Conservation (phyloP, 2,113 vertebrate genomes). For the Nematolebias whitei region DNA sequence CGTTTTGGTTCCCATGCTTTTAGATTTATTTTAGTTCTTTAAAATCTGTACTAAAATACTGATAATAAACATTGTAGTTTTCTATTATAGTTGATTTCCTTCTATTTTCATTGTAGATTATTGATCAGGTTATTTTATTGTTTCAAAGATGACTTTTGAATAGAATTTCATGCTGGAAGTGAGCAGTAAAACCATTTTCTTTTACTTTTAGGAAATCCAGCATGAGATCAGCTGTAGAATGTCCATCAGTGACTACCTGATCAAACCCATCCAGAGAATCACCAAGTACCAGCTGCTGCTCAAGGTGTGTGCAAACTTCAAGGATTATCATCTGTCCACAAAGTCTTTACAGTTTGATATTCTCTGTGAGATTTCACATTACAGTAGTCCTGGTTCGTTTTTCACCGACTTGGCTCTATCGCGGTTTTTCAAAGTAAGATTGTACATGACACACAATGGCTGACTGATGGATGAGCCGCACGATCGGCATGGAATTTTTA, state of each 20-base stretch:
- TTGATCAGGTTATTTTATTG: not conserved
- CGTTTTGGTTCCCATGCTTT: not conserved
- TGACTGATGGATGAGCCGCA: too few relatives aligned
- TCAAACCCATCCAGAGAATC: slow-evolving; percentile 98
- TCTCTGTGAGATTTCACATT: not conserved
- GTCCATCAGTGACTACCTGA: slow-evolving; percentile 94
- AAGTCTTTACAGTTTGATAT: not conserved
- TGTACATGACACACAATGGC: too few relatives aligned
- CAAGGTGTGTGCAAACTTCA: slow-evolving; percentile 81
- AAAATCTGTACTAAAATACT: not conserved
- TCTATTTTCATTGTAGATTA: not conserved
- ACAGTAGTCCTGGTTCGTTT: too few relatives aligned
- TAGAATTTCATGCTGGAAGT: too few relatives aligned
- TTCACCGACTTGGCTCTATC: too few relatives aligned
- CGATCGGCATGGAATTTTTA: too few relatives aligned
- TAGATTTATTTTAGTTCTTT: not conserved
- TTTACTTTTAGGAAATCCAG: slow-evolving; percentile 87
- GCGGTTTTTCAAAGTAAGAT: too few relatives aligned
- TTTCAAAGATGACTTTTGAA: not conserved
- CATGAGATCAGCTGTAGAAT: slow-evolving; percentile 94
- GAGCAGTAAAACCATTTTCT: too few relatives aligned
- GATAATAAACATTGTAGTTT: too few relatives aligned
- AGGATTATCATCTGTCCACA: too few relatives aligned
- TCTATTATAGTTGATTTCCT: too few relatives aligned
- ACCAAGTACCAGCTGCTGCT: slow-evolving; percentile 97